Percentiles rank a stretch among this genome's conserved stretches.
These are phyloP conservation scores for Oryzias javanicus DNA, from an alignment of 2,113 vertebrate genomes.

Conservation along the genomic window DNA sequence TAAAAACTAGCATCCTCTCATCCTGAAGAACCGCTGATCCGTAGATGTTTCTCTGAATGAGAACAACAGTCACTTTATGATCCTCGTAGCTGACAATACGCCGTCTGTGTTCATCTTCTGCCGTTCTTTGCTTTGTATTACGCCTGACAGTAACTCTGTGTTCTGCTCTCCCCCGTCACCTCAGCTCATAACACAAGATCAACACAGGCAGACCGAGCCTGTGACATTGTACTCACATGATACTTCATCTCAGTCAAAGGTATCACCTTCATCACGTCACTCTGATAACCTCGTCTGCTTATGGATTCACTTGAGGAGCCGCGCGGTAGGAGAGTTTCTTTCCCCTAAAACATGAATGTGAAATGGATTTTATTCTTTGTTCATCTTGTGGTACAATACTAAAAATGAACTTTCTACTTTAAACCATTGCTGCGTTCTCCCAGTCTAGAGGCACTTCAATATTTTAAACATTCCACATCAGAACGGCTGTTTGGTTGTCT, in stretches of 20 bases:
- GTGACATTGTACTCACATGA: conserved; percentile 4
- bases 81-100: conserved; percentile 1
- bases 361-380: background rate
- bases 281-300: background rate
- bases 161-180: conserved; percentile 52
- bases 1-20: background rate
- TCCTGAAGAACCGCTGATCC: fast-evolving
- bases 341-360: background rate
- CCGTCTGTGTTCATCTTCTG: conserved; percentile 41
- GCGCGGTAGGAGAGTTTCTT: background rate
- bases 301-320: background rate
- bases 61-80: background rate
- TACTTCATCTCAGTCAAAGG: background rate
- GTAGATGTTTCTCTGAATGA: background rate
- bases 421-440: no score
- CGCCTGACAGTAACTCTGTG: conserved; percentile 27
- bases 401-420: no score
- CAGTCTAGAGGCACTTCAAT: no score
- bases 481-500: no score
- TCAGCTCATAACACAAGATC: conserved; percentile 61
- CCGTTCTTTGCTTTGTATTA: conserved; percentile 31
- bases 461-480: no score
- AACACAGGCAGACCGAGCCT: conserved; percentile 29
- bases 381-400: no score
- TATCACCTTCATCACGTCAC: background rate